Conservation (phyloP, 2,113 vertebrate species). For the Typhlomys cinereus region DNA sequence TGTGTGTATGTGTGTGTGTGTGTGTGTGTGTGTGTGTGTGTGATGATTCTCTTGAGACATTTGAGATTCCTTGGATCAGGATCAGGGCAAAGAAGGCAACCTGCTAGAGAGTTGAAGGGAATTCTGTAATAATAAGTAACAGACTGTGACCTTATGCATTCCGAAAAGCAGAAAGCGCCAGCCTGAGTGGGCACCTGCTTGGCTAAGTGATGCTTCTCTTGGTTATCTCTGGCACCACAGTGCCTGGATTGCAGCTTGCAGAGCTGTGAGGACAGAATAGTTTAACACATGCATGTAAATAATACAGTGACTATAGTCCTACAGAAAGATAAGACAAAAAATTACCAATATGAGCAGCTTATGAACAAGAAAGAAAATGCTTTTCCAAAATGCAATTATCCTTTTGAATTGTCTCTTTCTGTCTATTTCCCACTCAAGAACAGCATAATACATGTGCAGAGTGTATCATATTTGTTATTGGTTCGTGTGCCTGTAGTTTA, state of each 20-base stretch:
- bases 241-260: constrained; percentile 19
- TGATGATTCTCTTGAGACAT: neutral
- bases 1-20: neutral
- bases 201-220: constrained; percentile 31
- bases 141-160: constrained; percentile 34
- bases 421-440: neutral
- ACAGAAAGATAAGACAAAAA: constrained; percentile 43
- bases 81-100: neutral
- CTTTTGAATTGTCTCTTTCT: constrained; percentile 54
- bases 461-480: neutral
- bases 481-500: constrained; percentile 39
- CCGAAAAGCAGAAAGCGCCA: constrained; percentile 45
- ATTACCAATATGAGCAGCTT: neutral
- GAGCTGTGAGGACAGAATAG: neutral
- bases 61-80: constrained; percentile 32
- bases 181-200: neutral
- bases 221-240: constrained; percentile 41
- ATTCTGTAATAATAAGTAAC: neutral
- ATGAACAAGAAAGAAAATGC: constrained; percentile 32
- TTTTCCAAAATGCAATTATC: constrained; percentile 42
- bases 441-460: constrained; percentile 42
- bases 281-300: neutral
- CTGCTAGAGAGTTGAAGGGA: constrained; percentile 29
- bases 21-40: neutral
- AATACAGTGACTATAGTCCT: neutral